A percentile compares a stretch with the other conserved stretches of the same genome.
phyloP scores from a whole-genome alignment of 2,113 vertebrate genomes.

The Calyptomena viridis region DNA sequence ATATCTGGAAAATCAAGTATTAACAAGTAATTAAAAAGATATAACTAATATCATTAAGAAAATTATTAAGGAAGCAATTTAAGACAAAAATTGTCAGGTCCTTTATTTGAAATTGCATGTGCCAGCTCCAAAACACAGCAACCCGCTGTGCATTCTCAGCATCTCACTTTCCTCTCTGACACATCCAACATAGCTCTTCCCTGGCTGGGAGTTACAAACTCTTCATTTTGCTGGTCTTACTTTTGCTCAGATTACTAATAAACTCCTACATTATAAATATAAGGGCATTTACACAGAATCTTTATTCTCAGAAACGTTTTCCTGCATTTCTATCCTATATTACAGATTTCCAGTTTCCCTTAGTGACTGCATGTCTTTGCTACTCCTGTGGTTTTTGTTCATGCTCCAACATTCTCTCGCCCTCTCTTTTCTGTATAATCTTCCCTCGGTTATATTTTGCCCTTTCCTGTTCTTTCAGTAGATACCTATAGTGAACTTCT shows the following conservation, averaged over 20 bases:
- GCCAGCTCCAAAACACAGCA: neutral
- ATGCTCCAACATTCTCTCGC: neutral
- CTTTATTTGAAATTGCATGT: neutral
- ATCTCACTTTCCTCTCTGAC: neutral
- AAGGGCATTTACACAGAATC: neutral
- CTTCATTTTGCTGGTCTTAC: neutral
- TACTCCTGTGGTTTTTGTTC: neutral
- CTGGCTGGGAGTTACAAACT: fast-evolving
- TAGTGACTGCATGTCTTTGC: neutral
- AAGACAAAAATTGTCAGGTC: neutral
- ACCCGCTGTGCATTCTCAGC: neutral
- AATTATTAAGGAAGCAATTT: neutral
- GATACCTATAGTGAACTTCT: neutral
- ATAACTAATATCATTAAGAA: neutral
- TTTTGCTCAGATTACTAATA: neutral
- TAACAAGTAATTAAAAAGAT: neutral
- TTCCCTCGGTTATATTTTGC: neutral
- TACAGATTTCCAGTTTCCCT: neutral
- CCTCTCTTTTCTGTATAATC: neutral
- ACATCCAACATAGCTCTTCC: fast-evolving
- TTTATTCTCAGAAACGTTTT: neutral
- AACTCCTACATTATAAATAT: neutral
- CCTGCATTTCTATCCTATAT: neutral
- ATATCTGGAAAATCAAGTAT: neutral
- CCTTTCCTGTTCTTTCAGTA: constrained; percentile 17